Conservation (phyloP, 2,113 vertebrate genomes). For the Empidonax traillii region DNA sequence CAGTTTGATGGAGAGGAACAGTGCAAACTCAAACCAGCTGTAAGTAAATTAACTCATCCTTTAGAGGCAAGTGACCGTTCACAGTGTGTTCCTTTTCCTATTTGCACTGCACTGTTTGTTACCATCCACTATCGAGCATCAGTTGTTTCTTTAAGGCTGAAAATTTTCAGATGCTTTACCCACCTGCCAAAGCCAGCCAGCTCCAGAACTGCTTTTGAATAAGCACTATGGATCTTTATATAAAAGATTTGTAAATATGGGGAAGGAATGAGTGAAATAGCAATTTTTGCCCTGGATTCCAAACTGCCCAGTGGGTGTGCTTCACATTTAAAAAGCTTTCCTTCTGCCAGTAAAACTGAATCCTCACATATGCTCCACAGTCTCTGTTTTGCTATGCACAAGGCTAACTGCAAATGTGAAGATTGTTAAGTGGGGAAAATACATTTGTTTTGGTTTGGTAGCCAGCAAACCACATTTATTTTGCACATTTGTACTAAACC, state of each 20-base stretch:
- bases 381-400: not conserved
- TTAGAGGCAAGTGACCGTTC: not conserved
- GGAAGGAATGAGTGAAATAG: not conserved
- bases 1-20: not conserved
- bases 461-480: not conserved
- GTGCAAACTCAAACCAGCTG: not conserved
- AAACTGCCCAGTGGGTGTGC: not conserved
- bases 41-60: constrained; percentile 22
- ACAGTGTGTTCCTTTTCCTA: not conserved
- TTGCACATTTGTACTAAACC: constrained; percentile 8
- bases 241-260: constrained; percentile 22
- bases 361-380: not conserved
- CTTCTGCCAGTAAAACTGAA: not conserved
- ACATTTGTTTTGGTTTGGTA: constrained; percentile 20
- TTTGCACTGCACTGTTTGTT: not conserved
- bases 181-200: not conserved
- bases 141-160: not conserved
- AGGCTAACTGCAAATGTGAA: not conserved
- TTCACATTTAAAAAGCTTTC: constrained; percentile 40
- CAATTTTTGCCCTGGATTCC: constrained; percentile 6
- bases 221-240: not conserved
- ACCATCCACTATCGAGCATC: not conserved
- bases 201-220: constrained; percentile 3
- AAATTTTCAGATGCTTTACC: not conserved
- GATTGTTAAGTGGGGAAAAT: not conserved